A percentile compares a stretch with the other conserved stretches of the same genome.
Evolutionary conservation across 2,113 vertebrate genomes (phyloP).

Genomic region (pig (Sus scrofa)): T2T-Sscrofa CM000820.6:97675001-97675500

Average conservation of each 20-base stretch:
- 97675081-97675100: background rate
- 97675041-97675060: background rate
- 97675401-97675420: background rate
- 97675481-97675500: background rate
- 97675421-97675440: background rate
- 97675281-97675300: slow-evolving; percentile 26
- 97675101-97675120: slow-evolving; percentile 62
- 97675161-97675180: background rate
- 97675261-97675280: background rate
- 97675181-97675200: background rate
- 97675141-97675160: background rate
- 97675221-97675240: background rate
- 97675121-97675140: background rate
- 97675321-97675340: background rate
- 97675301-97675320: background rate
- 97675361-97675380: background rate
- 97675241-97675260: background rate
- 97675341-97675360: background rate
- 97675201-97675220: background rate
- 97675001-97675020: background rate
- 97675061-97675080: background rate
- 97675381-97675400: background rate
- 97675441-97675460: background rate
- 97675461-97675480: background rate
- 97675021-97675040: slow-evolving; percentile 44